Conservation (phyloP, 2,888 invertebrate genomes). For the Bruchidius siliquastri region DNA sequence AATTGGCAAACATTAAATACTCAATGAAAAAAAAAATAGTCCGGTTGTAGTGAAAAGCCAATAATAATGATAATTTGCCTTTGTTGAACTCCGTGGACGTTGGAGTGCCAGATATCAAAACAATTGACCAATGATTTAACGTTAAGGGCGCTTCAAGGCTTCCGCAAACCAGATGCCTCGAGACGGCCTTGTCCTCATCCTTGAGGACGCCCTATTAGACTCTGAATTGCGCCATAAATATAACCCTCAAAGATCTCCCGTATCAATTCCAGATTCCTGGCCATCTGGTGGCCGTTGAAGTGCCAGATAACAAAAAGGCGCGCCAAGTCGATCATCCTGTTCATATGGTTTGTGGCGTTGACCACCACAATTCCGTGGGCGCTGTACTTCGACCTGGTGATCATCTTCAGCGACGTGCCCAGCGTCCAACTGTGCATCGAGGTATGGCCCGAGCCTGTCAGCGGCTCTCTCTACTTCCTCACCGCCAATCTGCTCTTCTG, state of each 20-base stretch:
- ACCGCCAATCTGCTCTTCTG: slow-evolving; percentile 84
- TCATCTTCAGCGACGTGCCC: slow-evolving; percentile 69
- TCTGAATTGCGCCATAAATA: too few species aligned
- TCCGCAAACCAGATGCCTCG: too few species aligned
- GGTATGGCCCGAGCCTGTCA: slow-evolving; percentile 79
- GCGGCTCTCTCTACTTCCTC: slow-evolving; percentile 81
- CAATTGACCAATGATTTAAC: too few species aligned
- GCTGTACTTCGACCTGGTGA: slow-evolving; percentile 78
- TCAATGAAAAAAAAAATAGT: too few species aligned
- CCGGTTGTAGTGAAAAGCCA: too few species aligned
- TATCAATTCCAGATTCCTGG: slow-evolving; percentile 75
- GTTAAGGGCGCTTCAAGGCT: too few species aligned
- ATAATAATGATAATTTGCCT: too few species aligned
- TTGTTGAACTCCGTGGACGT: too few species aligned
- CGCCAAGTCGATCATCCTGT: slow-evolving; percentile 79
- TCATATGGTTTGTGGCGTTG: slow-evolving; percentile 86
- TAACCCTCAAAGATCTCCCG: neutral
- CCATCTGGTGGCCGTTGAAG: slow-evolving; percentile 92
- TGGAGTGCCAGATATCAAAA: too few species aligned
- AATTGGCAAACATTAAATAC: too few species aligned
- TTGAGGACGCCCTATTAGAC: too few species aligned
- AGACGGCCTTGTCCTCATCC: too few species aligned
- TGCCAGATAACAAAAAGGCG: slow-evolving; percentile 86
- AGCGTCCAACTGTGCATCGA: slow-evolving; percentile 74
- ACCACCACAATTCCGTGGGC: slow-evolving; percentile 87